Evolutionary conservation across 2,888 invertebrate genomes (phyloP), one percentile per base, ranked within the genome.

Genomic region (Acronicta psi): DNA sequence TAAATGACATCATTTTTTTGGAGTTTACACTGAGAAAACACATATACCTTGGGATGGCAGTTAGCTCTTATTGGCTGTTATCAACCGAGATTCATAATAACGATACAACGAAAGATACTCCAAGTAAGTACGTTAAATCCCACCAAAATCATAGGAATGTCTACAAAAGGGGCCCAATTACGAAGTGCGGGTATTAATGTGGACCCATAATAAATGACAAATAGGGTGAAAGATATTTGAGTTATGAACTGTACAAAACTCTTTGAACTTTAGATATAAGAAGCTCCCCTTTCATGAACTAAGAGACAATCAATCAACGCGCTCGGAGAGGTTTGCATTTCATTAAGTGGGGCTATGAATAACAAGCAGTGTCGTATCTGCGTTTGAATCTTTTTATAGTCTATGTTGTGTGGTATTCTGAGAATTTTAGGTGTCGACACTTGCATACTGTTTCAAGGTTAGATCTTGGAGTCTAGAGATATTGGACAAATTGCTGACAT

Each of bases 191-290:
- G 40, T 70, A 40, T 52, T 50, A 56, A 56, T 46, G n/a, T 5
- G 17, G 23, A 43, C 34, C 18, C 34, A 37, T 49, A 47, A 53
- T 34, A 47, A 50, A 45, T 49, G 69, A 71, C 71, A 71, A 62
- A 67, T 58, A 62, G 62, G 45, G 34, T 43, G 59, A 55, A 43
- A 58, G 58, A 49, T 65, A 66, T 54, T 62, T 66, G 61, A 66
- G 61, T 70, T 59, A 70, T 51, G 69, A 47, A 66, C 60, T 47
- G 52, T 36, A 40, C 13, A 41, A 18, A 47, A 52, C 67, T 54
- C 67, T 66, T 60, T 69, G 66, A 71, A 70, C 71, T 70, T 57
- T 36, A 51, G 56, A 52, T 66, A 61, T 54, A 54, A 70, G 52
- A 55, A 47, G 44, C 42, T 38, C 52, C 62, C 53, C 54, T 53